Percentiles rank a stretch among this genome's conserved stretches.
Evolutionary conservation across 2,113 vertebrate species (phyloP).

Genomic region (Telmatochromis bifrenatus): DNA sequence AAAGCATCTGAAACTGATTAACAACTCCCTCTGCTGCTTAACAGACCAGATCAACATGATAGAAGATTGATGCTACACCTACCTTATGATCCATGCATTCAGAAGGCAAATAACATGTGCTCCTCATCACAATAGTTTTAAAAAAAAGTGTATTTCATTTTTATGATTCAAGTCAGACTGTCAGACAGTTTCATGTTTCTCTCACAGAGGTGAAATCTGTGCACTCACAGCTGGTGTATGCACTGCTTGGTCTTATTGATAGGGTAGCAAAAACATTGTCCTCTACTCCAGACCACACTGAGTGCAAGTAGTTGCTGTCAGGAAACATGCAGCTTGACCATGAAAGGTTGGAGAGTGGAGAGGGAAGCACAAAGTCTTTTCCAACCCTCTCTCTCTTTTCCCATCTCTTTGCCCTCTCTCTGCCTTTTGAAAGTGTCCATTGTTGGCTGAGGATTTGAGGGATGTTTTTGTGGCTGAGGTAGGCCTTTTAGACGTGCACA

Average conservation of each 20-base stretch:
- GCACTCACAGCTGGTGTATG: neutral
- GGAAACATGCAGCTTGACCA: neutral
- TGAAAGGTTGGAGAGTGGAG: neutral
- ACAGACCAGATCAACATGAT: neutral
- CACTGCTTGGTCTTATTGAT: neutral
- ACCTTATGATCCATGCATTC: neutral
- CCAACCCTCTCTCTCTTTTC: neutral
- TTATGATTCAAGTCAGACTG: neutral
- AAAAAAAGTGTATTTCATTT: neutral
- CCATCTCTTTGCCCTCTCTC: neutral
- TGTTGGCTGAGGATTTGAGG: slow-evolving; percentile 54
- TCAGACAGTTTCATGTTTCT: neutral
- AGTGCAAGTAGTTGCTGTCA: neutral
- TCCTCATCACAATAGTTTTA: neutral
- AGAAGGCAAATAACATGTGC: neutral
- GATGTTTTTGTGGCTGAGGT: slow-evolving; percentile 36
- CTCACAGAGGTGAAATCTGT: neutral
- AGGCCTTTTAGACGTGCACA: slow-evolving; percentile 50
- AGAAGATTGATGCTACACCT: neutral
- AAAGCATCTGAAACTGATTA: neutral
- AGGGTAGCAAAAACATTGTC: neutral
- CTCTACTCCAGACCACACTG: neutral
- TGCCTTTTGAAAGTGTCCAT: slow-evolving; percentile 25
- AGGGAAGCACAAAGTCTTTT: neutral
- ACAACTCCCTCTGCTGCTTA: neutral